Evolutionary conservation across 2,888 invertebrate species (phyloP).

Genomic region (Apodemia mormo): DNA sequence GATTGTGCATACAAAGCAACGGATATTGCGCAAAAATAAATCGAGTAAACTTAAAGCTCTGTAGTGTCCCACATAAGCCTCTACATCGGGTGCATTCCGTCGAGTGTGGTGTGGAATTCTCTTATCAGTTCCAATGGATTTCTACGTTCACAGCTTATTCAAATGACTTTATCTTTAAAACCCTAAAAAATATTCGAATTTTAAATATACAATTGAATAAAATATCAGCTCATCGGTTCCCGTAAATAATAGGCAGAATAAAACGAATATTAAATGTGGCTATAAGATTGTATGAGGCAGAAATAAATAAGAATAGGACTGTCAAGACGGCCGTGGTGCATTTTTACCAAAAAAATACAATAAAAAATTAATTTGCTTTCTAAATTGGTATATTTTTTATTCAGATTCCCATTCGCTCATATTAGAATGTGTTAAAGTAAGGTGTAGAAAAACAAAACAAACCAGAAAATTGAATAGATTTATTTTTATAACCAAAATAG

Average conservation of each 20-base stretch:
- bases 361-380: too few relatives aligned
- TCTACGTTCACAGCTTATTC: conserved; percentile 35
- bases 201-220: neutral
- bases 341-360: too few relatives aligned
- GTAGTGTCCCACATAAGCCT: conserved; percentile 21
- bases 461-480: too few relatives aligned
- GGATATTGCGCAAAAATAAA: conserved; percentile 18
- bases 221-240: neutral
- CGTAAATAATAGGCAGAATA: neutral
- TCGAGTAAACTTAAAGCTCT: conserved; percentile 26
- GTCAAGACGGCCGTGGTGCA: too few relatives aligned
- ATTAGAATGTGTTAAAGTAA: too few relatives aligned
- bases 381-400: too few relatives aligned
- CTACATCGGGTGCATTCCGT: conserved; percentile 27
- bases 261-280: too few relatives aligned
- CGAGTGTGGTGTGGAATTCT: conserved; percentile 34
- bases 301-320: too few relatives aligned
- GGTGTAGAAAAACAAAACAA: too few relatives aligned
- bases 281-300: too few relatives aligned
- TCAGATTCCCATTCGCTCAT: too few relatives aligned
- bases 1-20: neutral
- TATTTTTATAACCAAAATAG: too few relatives aligned
- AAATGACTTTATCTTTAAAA: conserved; percentile 12
- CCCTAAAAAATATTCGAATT: neutral
- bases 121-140: conserved; percentile 38